These are phyloP conservation scores for Ischnus inquisitorius DNA, from an alignment of 2,888 invertebrate species.

Conservation along the genomic window DNA sequence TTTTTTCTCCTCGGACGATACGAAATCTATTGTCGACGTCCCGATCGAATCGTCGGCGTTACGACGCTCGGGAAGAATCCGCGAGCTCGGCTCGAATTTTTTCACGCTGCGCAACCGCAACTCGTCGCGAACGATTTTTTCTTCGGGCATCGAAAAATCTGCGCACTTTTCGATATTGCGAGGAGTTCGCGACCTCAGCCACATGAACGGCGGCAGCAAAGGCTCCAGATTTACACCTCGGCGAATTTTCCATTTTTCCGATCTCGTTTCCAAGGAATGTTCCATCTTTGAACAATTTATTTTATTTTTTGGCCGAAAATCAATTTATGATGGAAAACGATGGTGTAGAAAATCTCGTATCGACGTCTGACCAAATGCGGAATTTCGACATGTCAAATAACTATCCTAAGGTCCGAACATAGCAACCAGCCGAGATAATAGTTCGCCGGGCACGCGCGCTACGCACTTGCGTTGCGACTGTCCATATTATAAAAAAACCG, in stretches of 20 bases:
- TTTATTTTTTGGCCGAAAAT: background rate
- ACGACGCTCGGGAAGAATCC: constrained; percentile 13
- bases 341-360: too few species aligned
- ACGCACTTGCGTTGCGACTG: too few species aligned
- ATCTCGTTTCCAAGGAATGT: background rate
- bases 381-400: constrained; percentile 42
- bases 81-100: constrained; percentile 27
- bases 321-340: too few species aligned
- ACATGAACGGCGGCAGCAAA: constrained; percentile 54
- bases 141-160: constrained; percentile 9
- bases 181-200: constrained; percentile 22
- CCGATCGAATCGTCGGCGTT: constrained; percentile 29
- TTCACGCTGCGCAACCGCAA: background rate
- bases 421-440: background rate
- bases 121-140: constrained; percentile 35
- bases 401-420: background rate
- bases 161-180: constrained; percentile 1
- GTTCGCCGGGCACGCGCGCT: too few species aligned
- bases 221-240: constrained; percentile 34
- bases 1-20: background rate
- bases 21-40: constrained; percentile 8
- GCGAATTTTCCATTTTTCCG: constrained; percentile 40
- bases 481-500: too few species aligned
- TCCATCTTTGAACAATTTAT: background rate
- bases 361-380: too few species aligned